These are phyloP conservation scores for Heterodera carotae DNA, from an alignment of 1,140 invertebrate species.

Conservation along the genomic window DNA sequence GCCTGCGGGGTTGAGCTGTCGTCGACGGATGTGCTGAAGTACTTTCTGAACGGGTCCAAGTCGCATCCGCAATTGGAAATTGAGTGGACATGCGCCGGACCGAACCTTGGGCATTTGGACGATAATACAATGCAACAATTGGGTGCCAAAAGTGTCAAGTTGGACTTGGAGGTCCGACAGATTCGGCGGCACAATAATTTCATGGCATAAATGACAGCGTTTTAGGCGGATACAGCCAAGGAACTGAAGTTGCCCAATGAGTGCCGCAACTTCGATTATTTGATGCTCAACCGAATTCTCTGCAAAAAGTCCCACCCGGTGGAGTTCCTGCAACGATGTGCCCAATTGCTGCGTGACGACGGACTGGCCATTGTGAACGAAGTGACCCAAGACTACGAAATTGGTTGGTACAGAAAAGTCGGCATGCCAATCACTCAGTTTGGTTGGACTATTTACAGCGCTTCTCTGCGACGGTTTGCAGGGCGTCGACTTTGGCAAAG, in stretches of 20 bases:
- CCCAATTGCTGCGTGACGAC: slow-evolving; percentile 72
- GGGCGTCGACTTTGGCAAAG: slow-evolving; percentile 70
- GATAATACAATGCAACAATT: slow-evolving; percentile 58
- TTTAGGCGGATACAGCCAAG: slow-evolving; percentile 8
- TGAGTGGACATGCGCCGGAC: slow-evolving; percentile 66
- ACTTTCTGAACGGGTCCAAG: slow-evolving; percentile 53
- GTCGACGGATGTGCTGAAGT: slow-evolving; percentile 59
- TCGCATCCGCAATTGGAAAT: slow-evolving; percentile 67
- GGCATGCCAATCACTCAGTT: too few species aligned
- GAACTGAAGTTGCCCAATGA: slow-evolving; percentile 51
- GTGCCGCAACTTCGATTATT: slow-evolving; percentile 59
- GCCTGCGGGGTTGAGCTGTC: slow-evolving; percentile 78
- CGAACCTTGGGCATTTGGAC: slow-evolving; percentile 57
- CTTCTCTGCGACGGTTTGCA: slow-evolving; percentile 69
- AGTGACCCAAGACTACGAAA: slow-evolving; percentile 59
- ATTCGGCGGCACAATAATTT: neutral
- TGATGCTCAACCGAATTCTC: slow-evolving; percentile 60
- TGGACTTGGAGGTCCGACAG: slow-evolving; percentile 57
- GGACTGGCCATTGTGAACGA: slow-evolving; percentile 74
- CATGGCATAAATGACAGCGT: neutral
- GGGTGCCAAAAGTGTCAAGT: slow-evolving; percentile 58
- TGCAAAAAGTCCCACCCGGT: slow-evolving; percentile 65
- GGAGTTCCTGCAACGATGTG: slow-evolving; percentile 66
- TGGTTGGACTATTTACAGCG: slow-evolving; percentile 25
- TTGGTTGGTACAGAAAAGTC: too few species aligned